phyloP scores from a whole-genome alignment of 2,888 invertebrate species.

The Ormyrus pomaceus region DNA sequence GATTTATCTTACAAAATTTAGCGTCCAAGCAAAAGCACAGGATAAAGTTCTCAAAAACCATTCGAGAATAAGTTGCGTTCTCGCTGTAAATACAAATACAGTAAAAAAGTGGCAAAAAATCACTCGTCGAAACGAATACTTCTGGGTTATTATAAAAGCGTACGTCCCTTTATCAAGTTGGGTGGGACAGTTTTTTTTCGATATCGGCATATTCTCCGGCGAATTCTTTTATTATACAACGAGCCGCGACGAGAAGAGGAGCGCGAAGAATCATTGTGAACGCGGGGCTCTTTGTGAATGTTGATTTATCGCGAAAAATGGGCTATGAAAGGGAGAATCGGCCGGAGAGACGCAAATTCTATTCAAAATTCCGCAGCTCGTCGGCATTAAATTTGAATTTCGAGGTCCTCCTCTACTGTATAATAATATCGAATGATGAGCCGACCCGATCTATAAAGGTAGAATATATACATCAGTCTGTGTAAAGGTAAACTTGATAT shows the following conservation, averaged over 20 bases:
- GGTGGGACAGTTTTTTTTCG: background rate
- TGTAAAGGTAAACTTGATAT: no score
- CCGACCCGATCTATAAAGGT: no score
- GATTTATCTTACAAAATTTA: no score
- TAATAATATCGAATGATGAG: slow-evolving; percentile 11
- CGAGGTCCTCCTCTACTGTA: slow-evolving; percentile 10
- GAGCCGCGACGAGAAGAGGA: background rate
- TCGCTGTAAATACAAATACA: no score
- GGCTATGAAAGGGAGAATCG: background rate
- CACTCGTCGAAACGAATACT: no score
- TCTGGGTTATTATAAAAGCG: no score
- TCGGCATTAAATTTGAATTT: slow-evolving; percentile 38
- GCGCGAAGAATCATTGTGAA: slow-evolving; percentile 19
- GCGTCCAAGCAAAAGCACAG: no score
- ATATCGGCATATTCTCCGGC: background rate
- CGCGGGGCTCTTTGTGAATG: slow-evolving; percentile 26
- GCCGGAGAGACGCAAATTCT: slow-evolving; percentile 15
- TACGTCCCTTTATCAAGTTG: no score
- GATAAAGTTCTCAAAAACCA: no score
- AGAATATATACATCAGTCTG: no score
- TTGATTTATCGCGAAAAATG: slow-evolving; percentile 22
- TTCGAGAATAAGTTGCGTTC: no score
- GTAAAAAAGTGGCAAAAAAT: no score
- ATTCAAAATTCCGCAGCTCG: slow-evolving; percentile 21
- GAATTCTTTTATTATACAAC: slow-evolving; percentile 24